Evolutionary conservation across 2,888 invertebrate species (phyloP), one percentile per base, ranked within the genome.

Genomic region (Stratiomys singularior): DNA sequence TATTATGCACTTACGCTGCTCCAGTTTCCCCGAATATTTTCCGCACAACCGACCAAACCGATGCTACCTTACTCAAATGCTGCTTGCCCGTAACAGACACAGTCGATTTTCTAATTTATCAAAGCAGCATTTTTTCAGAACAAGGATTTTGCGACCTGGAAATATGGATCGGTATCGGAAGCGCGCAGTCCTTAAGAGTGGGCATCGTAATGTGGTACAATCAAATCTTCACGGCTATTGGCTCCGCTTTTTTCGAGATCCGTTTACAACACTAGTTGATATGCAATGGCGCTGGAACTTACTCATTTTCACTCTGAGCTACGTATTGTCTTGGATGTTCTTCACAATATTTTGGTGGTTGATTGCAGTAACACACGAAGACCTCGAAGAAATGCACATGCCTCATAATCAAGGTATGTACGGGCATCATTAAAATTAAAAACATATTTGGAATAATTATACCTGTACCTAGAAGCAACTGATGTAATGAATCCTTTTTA

Each of bases 161-260:
- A 90, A 89, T 81, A 89, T 90, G 82, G 89, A 94, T 72, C 92
- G 94, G 84, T 90, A 93, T 76, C 92, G 95, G 63, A 89, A 94
- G 80, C 90, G 98, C 28, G 95, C 97, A 0, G 93, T 98, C 76
- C 92, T 96, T 85, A 98, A 98, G 88, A 98, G 96, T 89, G 98
- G 98, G 67, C 97, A 97, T 84, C 97, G 97, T 88, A 99, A 99
- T 88, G 94, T 98, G 79, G 91, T 96, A 82, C 96, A 97, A 86
- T 96, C 96, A 79, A 89, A 91, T 83, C 93, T 98, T 84, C 93
- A 96, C 67, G 93, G 95, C 82, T 89, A 94, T 58, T 90, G 93
- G 63, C 85, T 95, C 80, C 92, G 94, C 60, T 92, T 91, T 79
- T 89, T 94, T 69, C 93, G 93, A 83, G 93, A 93, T 84, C 91